A percentile compares a stretch with the other conserved stretches of the same genome.
Evolutionary conservation across 2,797 vertebrate species (phyloP).

Genomic region (Botia kubotai): DNA sequence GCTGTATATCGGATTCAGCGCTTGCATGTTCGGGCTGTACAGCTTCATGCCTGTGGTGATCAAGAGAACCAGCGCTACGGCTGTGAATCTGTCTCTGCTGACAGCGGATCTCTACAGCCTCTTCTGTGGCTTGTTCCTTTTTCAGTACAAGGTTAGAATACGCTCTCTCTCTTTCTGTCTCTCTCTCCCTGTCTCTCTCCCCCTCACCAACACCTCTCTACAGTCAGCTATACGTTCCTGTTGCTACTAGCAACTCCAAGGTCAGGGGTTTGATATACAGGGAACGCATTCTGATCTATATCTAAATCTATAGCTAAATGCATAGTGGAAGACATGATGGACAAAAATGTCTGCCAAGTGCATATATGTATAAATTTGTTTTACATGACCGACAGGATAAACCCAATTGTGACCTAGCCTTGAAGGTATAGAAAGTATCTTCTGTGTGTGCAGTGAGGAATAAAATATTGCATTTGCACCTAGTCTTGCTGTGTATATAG

Average conservation of each 20-base stretch:
- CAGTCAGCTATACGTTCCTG: neutral
- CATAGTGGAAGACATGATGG: no score
- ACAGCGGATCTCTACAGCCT: constrained; percentile 93
- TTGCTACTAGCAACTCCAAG: neutral
- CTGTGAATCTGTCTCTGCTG: constrained; percentile 91
- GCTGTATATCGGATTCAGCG: constrained; percentile 90
- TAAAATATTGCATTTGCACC: no score
- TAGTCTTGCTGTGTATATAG: no score
- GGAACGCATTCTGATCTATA: no score
- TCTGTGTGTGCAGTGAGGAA: no score
- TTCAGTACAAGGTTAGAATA: constrained; percentile 89
- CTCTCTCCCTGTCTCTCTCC: constrained; percentile 7
- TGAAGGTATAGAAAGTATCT: no score
- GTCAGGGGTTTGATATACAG: neutral
- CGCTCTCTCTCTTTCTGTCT: neutral
- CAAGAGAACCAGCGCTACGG: constrained; percentile 91
- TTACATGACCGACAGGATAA: no score
- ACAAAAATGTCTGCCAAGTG: no score
- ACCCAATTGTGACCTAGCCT: no score
- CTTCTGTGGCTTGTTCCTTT: constrained; percentile 92
- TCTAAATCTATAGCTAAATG: no score
- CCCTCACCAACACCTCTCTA: neutral
- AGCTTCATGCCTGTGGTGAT: constrained; percentile 96
- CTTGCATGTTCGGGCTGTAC: constrained; percentile 95
- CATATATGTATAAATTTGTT: no score